Conservation (phyloP, 2,113 vertebrate genomes). For the Gavia stellata region DNA sequence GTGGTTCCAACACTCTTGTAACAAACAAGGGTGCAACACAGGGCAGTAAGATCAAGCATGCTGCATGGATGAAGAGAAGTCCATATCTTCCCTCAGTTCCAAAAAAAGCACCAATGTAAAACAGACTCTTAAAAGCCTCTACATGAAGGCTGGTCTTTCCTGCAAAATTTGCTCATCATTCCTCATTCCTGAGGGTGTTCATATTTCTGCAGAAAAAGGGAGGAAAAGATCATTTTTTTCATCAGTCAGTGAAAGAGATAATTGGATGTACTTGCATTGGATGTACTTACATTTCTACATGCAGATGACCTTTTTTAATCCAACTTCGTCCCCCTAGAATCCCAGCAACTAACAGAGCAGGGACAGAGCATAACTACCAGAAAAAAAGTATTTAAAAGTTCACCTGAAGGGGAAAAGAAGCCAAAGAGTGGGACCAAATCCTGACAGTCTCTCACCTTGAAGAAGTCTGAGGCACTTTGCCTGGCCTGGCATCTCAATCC, state of each 20-base stretch:
- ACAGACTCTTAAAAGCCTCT: background rate
- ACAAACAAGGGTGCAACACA: background rate
- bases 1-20: background rate
- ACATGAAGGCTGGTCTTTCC: background rate
- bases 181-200: background rate
- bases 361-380: background rate
- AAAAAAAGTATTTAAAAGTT: background rate
- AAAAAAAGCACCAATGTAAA: background rate
- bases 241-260: background rate
- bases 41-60: background rate
- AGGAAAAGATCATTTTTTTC: background rate
- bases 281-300: background rate
- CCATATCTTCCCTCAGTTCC: rapidly evolving
- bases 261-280: background rate
- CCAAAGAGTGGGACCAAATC: background rate
- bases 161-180: background rate
- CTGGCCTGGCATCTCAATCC: background rate
- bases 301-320: background rate
- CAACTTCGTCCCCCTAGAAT: background rate
- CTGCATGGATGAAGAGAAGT: background rate
- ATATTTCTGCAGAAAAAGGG: background rate
- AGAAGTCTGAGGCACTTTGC: background rate
- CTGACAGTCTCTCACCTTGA: background rate
- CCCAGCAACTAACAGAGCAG: background rate
- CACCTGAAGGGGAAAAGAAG: background rate